phyloP scores from a whole-genome alignment of 2,888 invertebrate genomes.

The Cabera pusaria region DNA sequence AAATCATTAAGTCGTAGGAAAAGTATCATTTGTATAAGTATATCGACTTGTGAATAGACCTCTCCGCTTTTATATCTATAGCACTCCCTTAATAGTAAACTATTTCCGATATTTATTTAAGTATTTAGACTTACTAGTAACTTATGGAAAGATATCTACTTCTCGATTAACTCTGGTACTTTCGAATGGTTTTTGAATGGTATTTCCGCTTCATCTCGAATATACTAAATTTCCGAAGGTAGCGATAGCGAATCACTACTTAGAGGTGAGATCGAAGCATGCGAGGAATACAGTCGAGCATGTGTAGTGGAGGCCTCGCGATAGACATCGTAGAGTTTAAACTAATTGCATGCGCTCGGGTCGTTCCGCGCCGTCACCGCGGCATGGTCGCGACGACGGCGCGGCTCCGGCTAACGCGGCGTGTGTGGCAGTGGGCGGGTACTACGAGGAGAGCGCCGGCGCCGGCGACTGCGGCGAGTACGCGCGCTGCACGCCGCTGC shows the following conservation, averaged over 20 bases:
- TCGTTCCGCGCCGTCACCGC: slow-evolving; percentile 1
- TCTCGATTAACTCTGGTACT: slow-evolving; percentile 19
- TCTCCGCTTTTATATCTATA: slow-evolving; percentile 28
- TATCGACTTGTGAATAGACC: slow-evolving; percentile 22
- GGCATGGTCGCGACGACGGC: slow-evolving; percentile 14
- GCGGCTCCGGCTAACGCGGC: slow-evolving; percentile 54
- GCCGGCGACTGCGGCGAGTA: slow-evolving; percentile 70
- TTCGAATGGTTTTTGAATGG: slow-evolving; percentile 36
- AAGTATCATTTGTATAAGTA: too few species aligned
- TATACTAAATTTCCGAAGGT: slow-evolving; percentile 59
- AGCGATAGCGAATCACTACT: slow-evolving; percentile 52
- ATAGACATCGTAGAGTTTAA: slow-evolving; percentile 42
- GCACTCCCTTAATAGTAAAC: slow-evolving; percentile 23
- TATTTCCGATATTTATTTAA: slow-evolving; percentile 24
- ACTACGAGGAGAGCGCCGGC: slow-evolving; percentile 71
- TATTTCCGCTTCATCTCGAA: slow-evolving; percentile 58
- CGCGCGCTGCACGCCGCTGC: slow-evolving; percentile 59
- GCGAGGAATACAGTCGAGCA: slow-evolving; percentile 62
- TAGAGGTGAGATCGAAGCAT: slow-evolving; percentile 64
- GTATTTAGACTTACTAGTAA: slow-evolving; percentile 24
- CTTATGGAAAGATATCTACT: slow-evolving; percentile 9
- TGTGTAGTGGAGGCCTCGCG: slow-evolving; percentile 62
- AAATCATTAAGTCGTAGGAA: slow-evolving; percentile 14
- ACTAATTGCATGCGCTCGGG: slow-evolving; percentile 78
- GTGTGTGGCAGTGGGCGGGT: slow-evolving; percentile 80